Base-by-base conservation (phyloP, 2,888 invertebrate genomes). In the Drosophila quinaria region DNA sequence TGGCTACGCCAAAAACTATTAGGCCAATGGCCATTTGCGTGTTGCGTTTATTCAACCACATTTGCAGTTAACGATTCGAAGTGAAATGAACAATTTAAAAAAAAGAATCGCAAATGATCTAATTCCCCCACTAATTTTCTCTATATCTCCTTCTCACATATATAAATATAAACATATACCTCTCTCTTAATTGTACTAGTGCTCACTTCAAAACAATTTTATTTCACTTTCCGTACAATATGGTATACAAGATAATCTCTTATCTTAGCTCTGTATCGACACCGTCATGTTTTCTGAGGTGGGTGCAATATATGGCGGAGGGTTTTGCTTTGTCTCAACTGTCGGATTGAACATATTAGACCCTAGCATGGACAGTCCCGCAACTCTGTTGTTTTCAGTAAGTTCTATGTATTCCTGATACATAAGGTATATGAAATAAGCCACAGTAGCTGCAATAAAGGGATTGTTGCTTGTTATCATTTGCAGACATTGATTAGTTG, bases 21-120 rank as follows among this genome's bases (percentile, higher is more conserved):
- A 66, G 58, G 15, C 66, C 61, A 58, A 74, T 70, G 13, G 42
- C 71, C 2, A 76, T 15, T 76, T 74, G 58, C 4, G 41, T 39
- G 15, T 33, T 58, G 10, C 58, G 41, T 29, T 55, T 76, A 10
- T 29, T 52, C 2, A 41, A 17, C 55, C 44, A 49, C 76, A 74
- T 74, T 31, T 10, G 31, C 5, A 37, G 9, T 10, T 41, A 50
- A 47, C 29, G 33, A 13, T 33, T 55, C 39, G n/a, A 37, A 55
- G n/a, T 5, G n/a, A 35, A 74, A 66, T 74, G 46, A 75, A 22
- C n/a, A n/a, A n/a, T n/a, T n/a, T n/a, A n/a, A n/a, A n/a, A 10
- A 15, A 54, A 42, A 13, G 9, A 9, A 9, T 19, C 13, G 3
- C 8, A 41, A 11, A 33, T 22, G 6, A 25, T 11, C 5, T 2